These are phyloP conservation scores for Ameiurus melas DNA, from an alignment of 2,113 vertebrate genomes.

Conservation along the genomic window DNA sequence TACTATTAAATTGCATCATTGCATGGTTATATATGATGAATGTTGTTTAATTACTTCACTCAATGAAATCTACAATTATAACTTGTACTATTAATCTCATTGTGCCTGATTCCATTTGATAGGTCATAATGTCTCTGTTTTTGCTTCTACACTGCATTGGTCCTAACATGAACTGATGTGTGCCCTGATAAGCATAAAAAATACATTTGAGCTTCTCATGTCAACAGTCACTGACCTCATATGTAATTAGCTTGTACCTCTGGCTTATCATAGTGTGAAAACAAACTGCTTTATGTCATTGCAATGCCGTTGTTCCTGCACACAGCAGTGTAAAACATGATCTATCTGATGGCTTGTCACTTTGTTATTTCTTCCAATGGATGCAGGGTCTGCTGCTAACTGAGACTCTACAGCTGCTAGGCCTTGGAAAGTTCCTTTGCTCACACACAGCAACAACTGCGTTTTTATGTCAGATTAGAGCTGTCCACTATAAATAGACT, in stretches of 20 bases:
- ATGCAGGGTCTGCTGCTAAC: constrained; percentile 31
- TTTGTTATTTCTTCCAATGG: constrained; percentile 46
- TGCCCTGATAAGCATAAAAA: constrained; percentile 16
- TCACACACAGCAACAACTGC: constrained; percentile 55
- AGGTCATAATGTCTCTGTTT: background rate
- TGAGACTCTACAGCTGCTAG: constrained; percentile 56
- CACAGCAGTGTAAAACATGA: constrained; percentile 38
- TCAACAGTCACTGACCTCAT: constrained; percentile 21
- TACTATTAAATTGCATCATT: background rate
- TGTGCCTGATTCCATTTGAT: background rate
- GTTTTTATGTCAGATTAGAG: constrained; percentile 54
- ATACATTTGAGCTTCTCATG: background rate
- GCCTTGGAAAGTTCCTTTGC: constrained; percentile 55
- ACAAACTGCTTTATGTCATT: constrained; percentile 31
- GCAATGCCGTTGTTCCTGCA: constrained; percentile 41
- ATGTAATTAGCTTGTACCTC: constrained; percentile 30
- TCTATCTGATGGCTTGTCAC: constrained; percentile 45
- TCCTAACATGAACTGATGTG: background rate
- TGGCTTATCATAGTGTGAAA: constrained; percentile 36
- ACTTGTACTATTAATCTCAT: background rate
- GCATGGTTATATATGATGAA: background rate
- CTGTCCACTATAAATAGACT: constrained; percentile 56
- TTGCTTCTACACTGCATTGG: background rate
- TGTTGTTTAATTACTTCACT: background rate
- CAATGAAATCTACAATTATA: background rate